Percentiles rank a stretch among this genome's conserved stretches.
Evolutionary conservation across 2,113 vertebrate genomes (phyloP).

Genomic region (Columbina picui): DNA sequence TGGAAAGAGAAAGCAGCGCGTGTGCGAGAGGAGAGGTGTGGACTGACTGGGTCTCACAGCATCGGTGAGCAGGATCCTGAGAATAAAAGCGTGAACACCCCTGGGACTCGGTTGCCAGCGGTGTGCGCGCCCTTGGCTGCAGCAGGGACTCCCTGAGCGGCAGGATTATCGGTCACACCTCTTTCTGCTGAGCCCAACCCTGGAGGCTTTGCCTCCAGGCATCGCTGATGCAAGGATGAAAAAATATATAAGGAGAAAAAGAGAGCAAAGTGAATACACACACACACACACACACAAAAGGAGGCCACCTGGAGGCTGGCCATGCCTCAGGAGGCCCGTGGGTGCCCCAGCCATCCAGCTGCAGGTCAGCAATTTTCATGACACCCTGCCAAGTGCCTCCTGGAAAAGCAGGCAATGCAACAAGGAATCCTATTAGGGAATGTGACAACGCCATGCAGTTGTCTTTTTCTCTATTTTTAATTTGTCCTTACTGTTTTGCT

Average conservation of each 20-base stretch:
- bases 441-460: not conserved
- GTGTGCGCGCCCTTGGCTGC: not conserved
- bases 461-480: not conserved
- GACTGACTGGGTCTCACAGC: not conserved
- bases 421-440: not conserved
- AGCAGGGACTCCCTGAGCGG: not conserved
- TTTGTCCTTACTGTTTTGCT: not conserved
- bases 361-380: not conserved
- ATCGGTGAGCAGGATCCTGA: not conserved
- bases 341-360: not conserved
- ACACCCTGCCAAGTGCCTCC: not conserved
- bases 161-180: slow-evolving; percentile 12
- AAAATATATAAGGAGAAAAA: not conserved
- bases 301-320: not conserved
- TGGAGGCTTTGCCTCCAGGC: slow-evolving; percentile 53
- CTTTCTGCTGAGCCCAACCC: slow-evolving; percentile 1
- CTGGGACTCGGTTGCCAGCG: not conserved
- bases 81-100: not conserved
- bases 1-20: not conserved
- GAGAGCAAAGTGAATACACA: not conserved
- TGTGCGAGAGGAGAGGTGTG: not conserved
- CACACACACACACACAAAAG: not conserved
- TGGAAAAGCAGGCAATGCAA: not conserved
- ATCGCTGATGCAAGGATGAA: slow-evolving; percentile 5
- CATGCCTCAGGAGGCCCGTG: not conserved